Evolutionary conservation across 2,888 invertebrate genomes (phyloP).

Genomic region (Tiliacea citrago): DNA sequence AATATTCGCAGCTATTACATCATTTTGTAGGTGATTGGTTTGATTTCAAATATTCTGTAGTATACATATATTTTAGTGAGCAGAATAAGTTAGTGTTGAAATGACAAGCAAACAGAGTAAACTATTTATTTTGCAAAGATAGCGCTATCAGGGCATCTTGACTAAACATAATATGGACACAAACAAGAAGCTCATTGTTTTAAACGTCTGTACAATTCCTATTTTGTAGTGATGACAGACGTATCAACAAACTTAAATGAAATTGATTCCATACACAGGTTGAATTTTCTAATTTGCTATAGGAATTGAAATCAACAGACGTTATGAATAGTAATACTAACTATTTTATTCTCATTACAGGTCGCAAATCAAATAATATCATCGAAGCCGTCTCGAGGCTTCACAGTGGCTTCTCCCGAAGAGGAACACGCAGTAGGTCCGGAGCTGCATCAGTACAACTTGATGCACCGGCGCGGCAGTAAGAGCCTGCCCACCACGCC

Average conservation of each 20-base stretch:
- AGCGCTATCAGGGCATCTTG: constrained; percentile 41
- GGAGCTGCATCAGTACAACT: constrained; percentile 75
- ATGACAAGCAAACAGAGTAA: constrained; percentile 25
- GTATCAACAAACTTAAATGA: background rate
- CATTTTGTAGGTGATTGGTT: constrained; percentile 41
- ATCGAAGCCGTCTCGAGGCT: constrained; percentile 83
- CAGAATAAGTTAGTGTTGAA: constrained; percentile 5
- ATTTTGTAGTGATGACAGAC: background rate
- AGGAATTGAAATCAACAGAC: background rate
- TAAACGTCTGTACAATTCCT: constrained; percentile 10
- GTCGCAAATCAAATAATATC: constrained; percentile 91
- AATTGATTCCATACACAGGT: background rate
- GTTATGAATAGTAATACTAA: background rate
- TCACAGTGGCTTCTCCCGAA: constrained; percentile 83
- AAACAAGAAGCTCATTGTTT: constrained; percentile 30
- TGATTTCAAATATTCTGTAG: background rate
- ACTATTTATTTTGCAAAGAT: constrained; percentile 48
- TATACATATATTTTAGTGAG: constrained; percentile 5
- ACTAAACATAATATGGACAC: constrained; percentile 31
- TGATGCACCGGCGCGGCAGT: constrained; percentile 91
- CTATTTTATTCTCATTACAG: constrained; percentile 68
- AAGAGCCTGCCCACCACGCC: constrained; percentile 94
- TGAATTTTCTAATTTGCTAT: background rate
- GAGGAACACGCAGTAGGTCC: constrained; percentile 75
- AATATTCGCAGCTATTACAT: constrained; percentile 56